Percentiles rank a stretch among this genome's conserved stretches.
These are phyloP conservation scores for Anastrepha obliqua DNA, from an alignment of 1,140 invertebrate species.

Conservation along the genomic window DNA sequence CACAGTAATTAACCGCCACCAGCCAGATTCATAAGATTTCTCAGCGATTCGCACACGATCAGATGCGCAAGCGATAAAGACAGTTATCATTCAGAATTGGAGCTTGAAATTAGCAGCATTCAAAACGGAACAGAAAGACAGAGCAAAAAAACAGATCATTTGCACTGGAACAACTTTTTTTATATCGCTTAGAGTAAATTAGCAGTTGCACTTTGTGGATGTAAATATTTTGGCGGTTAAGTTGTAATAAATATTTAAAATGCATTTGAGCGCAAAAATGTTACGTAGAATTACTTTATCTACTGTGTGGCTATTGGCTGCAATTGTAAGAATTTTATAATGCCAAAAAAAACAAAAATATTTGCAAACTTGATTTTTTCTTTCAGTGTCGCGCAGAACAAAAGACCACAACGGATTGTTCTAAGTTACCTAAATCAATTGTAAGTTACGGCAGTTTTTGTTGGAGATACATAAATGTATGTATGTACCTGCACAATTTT, in stretches of 20 bases:
- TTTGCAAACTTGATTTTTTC: neutral
- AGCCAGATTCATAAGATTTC: neutral
- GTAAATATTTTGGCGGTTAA: too few relatives aligned
- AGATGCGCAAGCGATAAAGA: neutral
- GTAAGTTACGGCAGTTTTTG: neutral
- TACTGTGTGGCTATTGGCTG: neutral
- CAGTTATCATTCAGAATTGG: neutral
- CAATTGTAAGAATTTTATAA: neutral
- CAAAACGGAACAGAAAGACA: neutral
- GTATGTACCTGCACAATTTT: neutral
- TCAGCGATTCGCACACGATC: neutral
- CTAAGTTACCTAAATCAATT: slow-evolving; percentile 35
- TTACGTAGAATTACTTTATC: neutral
- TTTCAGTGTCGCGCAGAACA: neutral
- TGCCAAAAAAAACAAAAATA: neutral
- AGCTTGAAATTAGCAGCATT: neutral
- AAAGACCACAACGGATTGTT: slow-evolving; percentile 7
- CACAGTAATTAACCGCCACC: neutral
- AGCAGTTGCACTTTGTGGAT: too few relatives aligned
- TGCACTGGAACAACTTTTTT: neutral
- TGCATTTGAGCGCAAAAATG: neutral
- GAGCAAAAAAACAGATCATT: neutral
- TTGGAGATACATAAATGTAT: neutral
- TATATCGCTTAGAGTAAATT: neutral
- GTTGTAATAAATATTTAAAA: neutral